Conservation (phyloP, 2,797 vertebrate species). For the Mus minutoides region DNA sequence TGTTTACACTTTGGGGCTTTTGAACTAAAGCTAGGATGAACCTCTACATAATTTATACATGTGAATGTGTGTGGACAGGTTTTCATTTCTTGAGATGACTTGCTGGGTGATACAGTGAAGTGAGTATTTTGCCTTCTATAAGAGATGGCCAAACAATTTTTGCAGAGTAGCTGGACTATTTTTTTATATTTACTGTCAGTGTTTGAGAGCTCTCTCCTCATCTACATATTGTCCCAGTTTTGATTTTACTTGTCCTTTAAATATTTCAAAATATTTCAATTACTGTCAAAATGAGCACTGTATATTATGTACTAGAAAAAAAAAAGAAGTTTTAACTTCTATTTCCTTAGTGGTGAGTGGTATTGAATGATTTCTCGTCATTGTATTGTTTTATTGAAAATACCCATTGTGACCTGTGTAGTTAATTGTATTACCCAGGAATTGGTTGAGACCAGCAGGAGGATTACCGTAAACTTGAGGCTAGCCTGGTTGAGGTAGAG, state of each 20-base stretch:
- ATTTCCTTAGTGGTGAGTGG: constrained; percentile 4
- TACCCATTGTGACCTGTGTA: background rate
- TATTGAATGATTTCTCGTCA: background rate
- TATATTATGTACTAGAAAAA: too few relatives aligned
- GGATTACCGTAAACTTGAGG: background rate
- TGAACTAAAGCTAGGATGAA: background rate
- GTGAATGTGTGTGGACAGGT: background rate
- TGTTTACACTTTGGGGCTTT: background rate
- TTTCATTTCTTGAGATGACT: background rate
- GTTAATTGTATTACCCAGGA: constrained; percentile 5
- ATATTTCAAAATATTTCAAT: background rate
- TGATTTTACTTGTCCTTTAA: background rate
- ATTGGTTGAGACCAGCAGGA: background rate
- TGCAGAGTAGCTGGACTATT: background rate
- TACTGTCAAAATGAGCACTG: background rate
- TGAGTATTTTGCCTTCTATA: background rate
- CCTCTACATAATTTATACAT: background rate
- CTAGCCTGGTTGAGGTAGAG: background rate
- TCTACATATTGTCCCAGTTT: background rate
- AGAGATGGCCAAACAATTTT: background rate
- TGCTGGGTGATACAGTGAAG: background rate
- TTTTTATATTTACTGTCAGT: background rate
- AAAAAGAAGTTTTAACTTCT: background rate
- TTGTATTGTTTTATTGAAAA: constrained; percentile 39
- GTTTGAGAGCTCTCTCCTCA: background rate